Evolutionary conservation across 2,797 vertebrate species (phyloP).

Genomic region (Cichlasoma orientale): DNA sequence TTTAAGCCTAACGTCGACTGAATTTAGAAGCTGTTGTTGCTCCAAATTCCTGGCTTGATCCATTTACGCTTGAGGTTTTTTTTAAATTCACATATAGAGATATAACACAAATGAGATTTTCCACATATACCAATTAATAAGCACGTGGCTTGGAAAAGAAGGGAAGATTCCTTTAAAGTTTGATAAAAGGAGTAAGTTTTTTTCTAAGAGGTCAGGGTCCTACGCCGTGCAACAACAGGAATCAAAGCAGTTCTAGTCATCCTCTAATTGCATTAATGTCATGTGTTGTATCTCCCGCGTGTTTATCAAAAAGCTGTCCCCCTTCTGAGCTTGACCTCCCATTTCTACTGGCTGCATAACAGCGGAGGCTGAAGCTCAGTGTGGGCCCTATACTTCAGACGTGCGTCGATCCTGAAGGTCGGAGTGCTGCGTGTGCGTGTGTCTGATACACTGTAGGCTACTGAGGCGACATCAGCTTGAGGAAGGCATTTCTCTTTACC

Average conservation of each 20-base stretch:
- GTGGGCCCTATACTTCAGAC: slow-evolving; percentile 51
- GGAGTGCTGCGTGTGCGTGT: slow-evolving; percentile 39
- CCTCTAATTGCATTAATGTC: slow-evolving; percentile 76
- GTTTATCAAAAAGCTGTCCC: slow-evolving; percentile 67
- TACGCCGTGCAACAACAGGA: slow-evolving; percentile 40
- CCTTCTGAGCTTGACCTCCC: slow-evolving; percentile 73
- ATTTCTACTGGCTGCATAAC: slow-evolving; percentile 80
- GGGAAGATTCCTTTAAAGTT: not conserved
- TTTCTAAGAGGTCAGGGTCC: not conserved
- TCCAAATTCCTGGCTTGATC: slow-evolving; percentile 7
- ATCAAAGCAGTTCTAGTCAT: slow-evolving; percentile 66
- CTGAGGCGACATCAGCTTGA: slow-evolving; percentile 71
- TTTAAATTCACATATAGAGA: not conserved
- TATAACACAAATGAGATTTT: slow-evolving; percentile 7
- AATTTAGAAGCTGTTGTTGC: not conserved
- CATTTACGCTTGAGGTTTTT: accelerated
- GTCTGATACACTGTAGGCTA: slow-evolving; percentile 59
- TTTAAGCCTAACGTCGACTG: not conserved
- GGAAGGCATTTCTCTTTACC: slow-evolving; percentile 79
- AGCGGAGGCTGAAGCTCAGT: slow-evolving; percentile 69
- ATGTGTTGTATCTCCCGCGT: slow-evolving; percentile 76
- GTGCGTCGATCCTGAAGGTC: slow-evolving; percentile 52
- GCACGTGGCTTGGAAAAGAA: not conserved
- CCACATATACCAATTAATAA: not conserved
- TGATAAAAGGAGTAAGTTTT: not conserved